Evolutionary conservation across 1,140 invertebrate genomes (phyloP), one percentile per base, ranked within the genome.

Genomic region (Bombus turneri): DNA sequence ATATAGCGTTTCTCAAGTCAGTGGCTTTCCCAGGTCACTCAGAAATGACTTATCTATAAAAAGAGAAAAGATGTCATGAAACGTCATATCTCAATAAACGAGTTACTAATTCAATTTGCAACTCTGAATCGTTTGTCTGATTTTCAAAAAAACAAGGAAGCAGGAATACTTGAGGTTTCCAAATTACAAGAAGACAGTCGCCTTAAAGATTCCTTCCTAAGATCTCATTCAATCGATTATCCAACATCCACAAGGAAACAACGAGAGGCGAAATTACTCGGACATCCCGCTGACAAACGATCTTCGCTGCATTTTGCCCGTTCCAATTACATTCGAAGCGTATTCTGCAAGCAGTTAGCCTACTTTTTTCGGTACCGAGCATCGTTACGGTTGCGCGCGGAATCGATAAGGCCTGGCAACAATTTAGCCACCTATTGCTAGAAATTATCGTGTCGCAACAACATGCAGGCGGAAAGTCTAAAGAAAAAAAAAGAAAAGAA

Each of bases 321-420:
- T 59, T 41, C 37, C 47, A 41, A 78, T 39, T 47, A 64, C 41
- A 31, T 66, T 41, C 72, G 22, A 53, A 39, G 41, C 62, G 28
- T 64, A 39, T 76, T 76, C 72, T 43, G 74, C 64, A 68, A 69
- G 74, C 81, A 66, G 81, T 83, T 83, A 83, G 43, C 82, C 82
- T 83, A 78, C 41, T 83, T 83, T 83, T 53, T 78, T 69, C 64
- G 74, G 12, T 47, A 66, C 22, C 8, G 62, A 41, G 59, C 64
- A 78, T 59, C 76, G 74, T 68, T 77, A 64, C 37, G 62, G 43
- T 47, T 9, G 47, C 64, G n/a, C 72, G 1, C 43, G 13, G n/a
- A 83, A 83, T 83, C 82, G 74, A 83, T 83, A 69, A 69, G 59
- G 8, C 12, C 39, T 41, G 43, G 34, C 73, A 47, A 77, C 74